Evolutionary conservation across 1,140 invertebrate species (phyloP).

Genomic region (Achatina immaculata): DNA sequence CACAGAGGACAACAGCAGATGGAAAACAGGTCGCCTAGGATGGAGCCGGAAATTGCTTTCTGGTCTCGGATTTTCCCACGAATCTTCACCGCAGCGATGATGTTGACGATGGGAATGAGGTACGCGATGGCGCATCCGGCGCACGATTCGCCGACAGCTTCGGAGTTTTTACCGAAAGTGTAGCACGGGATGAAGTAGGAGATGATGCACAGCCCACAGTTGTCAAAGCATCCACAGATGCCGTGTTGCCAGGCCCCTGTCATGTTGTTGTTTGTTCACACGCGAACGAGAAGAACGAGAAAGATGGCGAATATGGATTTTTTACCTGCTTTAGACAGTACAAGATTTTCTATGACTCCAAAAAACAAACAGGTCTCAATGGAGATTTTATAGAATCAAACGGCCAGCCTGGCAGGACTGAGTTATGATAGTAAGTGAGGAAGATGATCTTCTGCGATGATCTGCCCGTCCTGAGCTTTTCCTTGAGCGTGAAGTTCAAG

Average conservation of each 20-base stretch:
- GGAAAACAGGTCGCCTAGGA: constrained; percentile 57
- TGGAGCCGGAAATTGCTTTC: constrained; percentile 62
- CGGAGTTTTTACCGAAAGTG: constrained; percentile 67
- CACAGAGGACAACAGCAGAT: constrained; percentile 64
- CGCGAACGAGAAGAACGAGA: too few relatives aligned
- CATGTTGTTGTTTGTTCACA: constrained; percentile 50
- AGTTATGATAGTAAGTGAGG: too few relatives aligned
- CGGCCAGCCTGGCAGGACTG: too few relatives aligned
- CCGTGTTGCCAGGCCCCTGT: constrained; percentile 64
- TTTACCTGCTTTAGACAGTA: too few relatives aligned
- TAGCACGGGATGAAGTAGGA: constrained; percentile 68
- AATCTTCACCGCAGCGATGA: constrained; percentile 54
- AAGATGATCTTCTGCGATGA: too few relatives aligned
- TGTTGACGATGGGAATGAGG: constrained; percentile 56
- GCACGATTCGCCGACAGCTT: constrained; percentile 67
- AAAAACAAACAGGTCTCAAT: too few relatives aligned
- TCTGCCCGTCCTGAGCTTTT: too few relatives aligned
- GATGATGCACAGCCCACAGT: constrained; percentile 64
- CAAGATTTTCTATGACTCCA: too few relatives aligned
- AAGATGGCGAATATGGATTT: too few relatives aligned
- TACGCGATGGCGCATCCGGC: constrained; percentile 60
- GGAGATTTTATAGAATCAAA: too few relatives aligned
- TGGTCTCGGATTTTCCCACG: constrained; percentile 66
- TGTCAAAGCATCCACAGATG: constrained; percentile 67
- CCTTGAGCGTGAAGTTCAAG: too few relatives aligned